Evolutionary conservation across 1,140 invertebrate genomes (phyloP).

Genomic region (Mamestra configurata): DNA sequence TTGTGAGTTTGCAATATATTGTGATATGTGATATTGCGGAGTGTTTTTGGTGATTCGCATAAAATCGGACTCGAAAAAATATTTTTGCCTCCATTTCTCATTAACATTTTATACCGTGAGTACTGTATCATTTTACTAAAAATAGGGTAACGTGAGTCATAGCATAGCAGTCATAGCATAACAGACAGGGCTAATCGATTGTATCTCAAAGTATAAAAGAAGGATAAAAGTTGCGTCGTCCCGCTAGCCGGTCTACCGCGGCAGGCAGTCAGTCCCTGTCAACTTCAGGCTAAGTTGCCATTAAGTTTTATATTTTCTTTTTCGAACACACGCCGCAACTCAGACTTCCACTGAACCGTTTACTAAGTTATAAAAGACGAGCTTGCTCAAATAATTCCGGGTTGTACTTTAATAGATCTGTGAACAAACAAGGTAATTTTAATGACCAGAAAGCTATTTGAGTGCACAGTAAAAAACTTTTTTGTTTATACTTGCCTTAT

Average conservation of each 20-base stretch:
- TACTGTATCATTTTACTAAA: neutral
- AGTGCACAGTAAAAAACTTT: neutral
- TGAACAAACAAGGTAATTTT: neutral
- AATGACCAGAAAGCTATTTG: slow-evolving; percentile 7
- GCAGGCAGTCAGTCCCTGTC: slow-evolving; percentile 73
- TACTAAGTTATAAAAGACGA: slow-evolving; percentile 35
- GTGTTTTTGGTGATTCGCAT: neutral
- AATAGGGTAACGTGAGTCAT: no score
- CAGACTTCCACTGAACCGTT: slow-evolving; percentile 59
- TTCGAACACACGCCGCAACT: slow-evolving; percentile 53
- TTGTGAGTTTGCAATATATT: slow-evolving; percentile 43
- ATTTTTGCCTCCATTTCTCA: neutral
- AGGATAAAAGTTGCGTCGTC: slow-evolving; percentile 61
- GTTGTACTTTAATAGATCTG: neutral
- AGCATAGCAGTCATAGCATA: slow-evolving; percentile 19
- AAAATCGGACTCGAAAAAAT: neutral
- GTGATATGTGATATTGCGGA: slow-evolving; percentile 23
- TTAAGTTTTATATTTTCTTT: slow-evolving; percentile 70
- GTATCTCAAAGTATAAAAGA: slow-evolving; percentile 56
- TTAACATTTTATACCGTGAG: neutral
- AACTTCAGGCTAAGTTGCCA: slow-evolving; percentile 76
- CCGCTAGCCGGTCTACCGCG: slow-evolving; percentile 43
- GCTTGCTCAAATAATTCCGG: slow-evolving; percentile 25
- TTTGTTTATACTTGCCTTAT: neutral
- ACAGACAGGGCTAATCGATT: slow-evolving; percentile 52